Evolutionary conservation across 2,797 vertebrate species (phyloP).

Genomic region (Channa striata): DNA sequence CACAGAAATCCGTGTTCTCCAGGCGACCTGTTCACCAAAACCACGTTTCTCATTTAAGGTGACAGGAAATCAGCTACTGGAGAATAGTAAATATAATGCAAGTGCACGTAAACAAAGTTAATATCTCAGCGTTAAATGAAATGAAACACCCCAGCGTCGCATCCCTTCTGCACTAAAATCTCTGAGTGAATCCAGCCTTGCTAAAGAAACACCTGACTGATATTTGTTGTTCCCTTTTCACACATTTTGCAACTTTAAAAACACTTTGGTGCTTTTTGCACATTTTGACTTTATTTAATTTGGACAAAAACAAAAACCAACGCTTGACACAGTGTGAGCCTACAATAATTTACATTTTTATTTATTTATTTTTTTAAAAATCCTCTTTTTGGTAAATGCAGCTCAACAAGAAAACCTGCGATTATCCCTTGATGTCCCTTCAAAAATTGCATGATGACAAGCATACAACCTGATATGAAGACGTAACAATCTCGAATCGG

Average conservation of each 20-base stretch:
- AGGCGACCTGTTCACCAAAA: no score
- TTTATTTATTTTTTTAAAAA: constrained; percentile 49
- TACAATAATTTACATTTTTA: constrained; percentile 38
- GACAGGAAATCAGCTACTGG: no score
- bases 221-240: background rate
- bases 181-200: background rate
- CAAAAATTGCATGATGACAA: background rate
- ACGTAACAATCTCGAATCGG: constrained; percentile 40
- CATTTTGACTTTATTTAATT: constrained; percentile 18
- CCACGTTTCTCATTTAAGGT: no score
- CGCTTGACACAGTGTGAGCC: constrained; percentile 34
- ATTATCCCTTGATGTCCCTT: constrained; percentile 24
- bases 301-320: constrained; percentile 12
- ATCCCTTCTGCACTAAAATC: no score
- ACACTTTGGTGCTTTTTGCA: constrained; percentile 2
- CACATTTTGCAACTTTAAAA: background rate
- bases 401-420: constrained; percentile 54
- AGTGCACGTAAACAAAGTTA: no score
- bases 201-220: background rate
- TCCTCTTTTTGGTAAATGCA: constrained; percentile 69
- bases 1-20: no score
- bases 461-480: constrained; percentile 71
- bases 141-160: no score
- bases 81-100: no score
- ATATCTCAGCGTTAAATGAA: no score